Evolutionary conservation across 2,888 invertebrate species (phyloP), one percentile per base, ranked within the genome.

Genomic region (Entomobrya multifasciata): DNA sequence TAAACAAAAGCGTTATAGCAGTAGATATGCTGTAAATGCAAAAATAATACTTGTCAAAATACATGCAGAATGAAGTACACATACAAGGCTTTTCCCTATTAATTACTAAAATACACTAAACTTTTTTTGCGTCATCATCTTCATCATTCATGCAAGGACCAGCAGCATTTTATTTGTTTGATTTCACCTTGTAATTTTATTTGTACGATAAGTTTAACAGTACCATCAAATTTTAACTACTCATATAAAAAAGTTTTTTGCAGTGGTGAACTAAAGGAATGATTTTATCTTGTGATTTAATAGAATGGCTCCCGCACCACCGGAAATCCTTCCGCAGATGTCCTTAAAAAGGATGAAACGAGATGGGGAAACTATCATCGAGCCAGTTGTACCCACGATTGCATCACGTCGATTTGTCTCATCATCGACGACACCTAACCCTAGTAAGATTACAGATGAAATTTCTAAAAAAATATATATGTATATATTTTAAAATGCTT

Each of bases 271-370:
- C 5, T 15, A 49, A 22, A 65, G 30, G 15, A 27, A 8, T 77
- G 55, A 4, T 76, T 55, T n/a, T 76, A 11, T n/a, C n/a, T 36
- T 57, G 27, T 49, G 5, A 30, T 13, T 27, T 55, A 22, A 30
- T 72, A 85, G 79, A 72, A 85, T 85, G 85, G 85, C 85, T 72
- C 85, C 85, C 17, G 8, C 84, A 84, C 25, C 57, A 70, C 57
- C 36, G 8, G 72, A 70, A 27, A 22, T 22, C 70, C 67, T 84
- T 52, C 79, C 85, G 10, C n/a, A n/a, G n/a, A 36, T 49, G 20
- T 13, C 72, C 36, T n/a, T 79, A 60, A 70, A 44, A n/a, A 70
- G 85, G 55, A 67, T 44, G 6, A 85, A 79, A 27, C 36, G 79
- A 22, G 85, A 85, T 78, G 85, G 85, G 25, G 85, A 85, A 44